Percentiles rank a stretch among this genome's conserved stretches.
Conservation (phyloP, 2,888 invertebrate species). For the Drosophila atripex region DNA sequence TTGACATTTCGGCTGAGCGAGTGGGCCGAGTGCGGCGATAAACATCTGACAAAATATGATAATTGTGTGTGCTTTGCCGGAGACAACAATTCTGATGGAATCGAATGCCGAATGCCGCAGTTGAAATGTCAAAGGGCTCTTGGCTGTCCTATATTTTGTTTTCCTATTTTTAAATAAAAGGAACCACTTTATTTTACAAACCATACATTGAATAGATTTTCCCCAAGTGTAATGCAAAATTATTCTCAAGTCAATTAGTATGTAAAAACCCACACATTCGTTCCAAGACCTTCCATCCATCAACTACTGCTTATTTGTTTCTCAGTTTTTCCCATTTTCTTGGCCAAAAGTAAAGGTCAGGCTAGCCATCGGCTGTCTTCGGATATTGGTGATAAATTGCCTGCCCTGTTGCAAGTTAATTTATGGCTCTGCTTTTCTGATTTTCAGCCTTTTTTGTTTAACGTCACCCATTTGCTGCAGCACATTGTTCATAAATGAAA, state of each 20-base stretch:
- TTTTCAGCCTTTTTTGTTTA: constrained; percentile 20
- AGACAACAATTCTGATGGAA: constrained; percentile 21
- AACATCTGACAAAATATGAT: constrained; percentile 57
- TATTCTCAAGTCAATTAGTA: constrained; percentile 1
- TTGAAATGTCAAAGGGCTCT: constrained; percentile 43
- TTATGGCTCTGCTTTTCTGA: constrained; percentile 44
- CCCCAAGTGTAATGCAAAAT: not conserved
- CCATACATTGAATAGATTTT: not conserved
- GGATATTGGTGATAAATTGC: constrained; percentile 42
- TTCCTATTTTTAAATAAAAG: no score
- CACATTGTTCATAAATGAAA: constrained; percentile 39
- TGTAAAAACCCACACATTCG: not conserved
- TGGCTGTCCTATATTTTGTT: not conserved
- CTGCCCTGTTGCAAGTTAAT: constrained; percentile 39
- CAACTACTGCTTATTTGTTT: constrained; percentile 8
- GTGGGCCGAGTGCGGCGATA: constrained; percentile 46
- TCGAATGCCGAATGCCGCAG: constrained; percentile 5
- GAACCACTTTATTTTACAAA: no score
- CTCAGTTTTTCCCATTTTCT: constrained; percentile 22
- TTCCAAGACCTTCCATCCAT: constrained; percentile 24
- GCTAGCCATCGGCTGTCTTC: constrained; percentile 23
- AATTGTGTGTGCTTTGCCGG: constrained; percentile 28
- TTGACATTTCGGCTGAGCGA: constrained; percentile 59
- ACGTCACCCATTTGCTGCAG: constrained; percentile 45
- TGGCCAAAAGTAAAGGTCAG: constrained; percentile 31